A percentile compares a stretch with the other conserved stretches of the same genome.
phyloP scores from a whole-genome alignment of 2,113 vertebrate species.

The Patagioenas fasciata region DNA sequence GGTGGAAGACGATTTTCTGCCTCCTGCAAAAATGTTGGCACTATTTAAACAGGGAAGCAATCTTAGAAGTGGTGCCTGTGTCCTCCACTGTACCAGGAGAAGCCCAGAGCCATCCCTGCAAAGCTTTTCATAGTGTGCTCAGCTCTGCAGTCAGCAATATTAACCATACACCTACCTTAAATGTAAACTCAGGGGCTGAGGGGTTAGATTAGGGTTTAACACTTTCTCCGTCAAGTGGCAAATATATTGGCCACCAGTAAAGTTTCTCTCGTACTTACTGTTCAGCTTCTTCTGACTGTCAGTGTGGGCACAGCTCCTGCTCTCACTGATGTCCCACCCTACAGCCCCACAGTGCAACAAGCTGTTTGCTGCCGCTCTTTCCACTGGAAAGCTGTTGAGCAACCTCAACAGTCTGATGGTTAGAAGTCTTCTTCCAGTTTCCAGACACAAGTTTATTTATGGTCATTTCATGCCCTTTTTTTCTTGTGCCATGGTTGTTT shows the following conservation, averaged over 20 bases:
- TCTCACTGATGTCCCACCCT: neutral
- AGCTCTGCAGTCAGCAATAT: neutral
- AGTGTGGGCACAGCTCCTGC: neutral
- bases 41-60: neutral
- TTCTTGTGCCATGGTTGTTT: neutral
- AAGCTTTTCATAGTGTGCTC: neutral
- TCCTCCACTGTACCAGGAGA: neutral
- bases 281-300: neutral
- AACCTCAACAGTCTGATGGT: neutral
- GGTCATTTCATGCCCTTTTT: neutral
- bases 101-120: neutral
- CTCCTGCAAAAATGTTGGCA: neutral
- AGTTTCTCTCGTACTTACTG: neutral
- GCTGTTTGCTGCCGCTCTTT: neutral
- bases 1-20: neutral
- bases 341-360: neutral
- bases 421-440: neutral
- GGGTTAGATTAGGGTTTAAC: neutral
- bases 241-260: neutral
- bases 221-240: neutral
- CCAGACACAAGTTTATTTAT: neutral
- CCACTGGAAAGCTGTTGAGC: neutral
- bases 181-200: neutral
- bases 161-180: neutral
- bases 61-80: neutral